Evolutionary conservation across 2,113 vertebrate species (phyloP), one percentile per base, ranked within the genome.

Genomic region (Tiliqua scincoides): DNA sequence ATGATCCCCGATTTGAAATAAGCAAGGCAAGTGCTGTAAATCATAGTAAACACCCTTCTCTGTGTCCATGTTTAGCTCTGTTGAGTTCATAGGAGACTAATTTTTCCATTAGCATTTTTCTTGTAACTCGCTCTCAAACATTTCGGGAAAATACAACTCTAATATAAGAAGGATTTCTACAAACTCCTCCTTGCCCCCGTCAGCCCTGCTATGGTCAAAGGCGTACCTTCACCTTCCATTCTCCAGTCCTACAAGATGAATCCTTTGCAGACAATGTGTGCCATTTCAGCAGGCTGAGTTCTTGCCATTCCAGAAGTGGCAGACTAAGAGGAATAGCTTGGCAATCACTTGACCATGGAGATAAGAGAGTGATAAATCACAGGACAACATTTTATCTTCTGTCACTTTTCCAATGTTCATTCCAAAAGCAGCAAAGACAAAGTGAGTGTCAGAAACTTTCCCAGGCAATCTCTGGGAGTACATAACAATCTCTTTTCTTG

Each of bases 351-450:
- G 89, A 84, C 67, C 54, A 10, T 12, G 17, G 76, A 83, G 85
- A 89, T 85, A 62, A 85, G 73, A 57, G 48, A 81, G 43, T 57
- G 67, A 85, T 90, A 82, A 74, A 80, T 59, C 17, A 48, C 73
- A 79, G 9, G 27, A 40, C 85, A 37, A 43, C 71, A 76, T 48
- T 1, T 8, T 54, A 40, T 89, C 84, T 80, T 79, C 62, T 91
- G 7, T 48, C 18, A 8, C 72, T 81, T 87, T 84, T 65, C 78
- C 30, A 62, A 1, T 10, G 15, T 25, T 74, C 72, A 27, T n/a
- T 71, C 35, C 73, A 79, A 77, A 71, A 86, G 52, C 48, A 20
- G 15, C 15, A 30, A 11, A 77, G 17, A 48, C n/a, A 59, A 70
- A 83, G 30, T 17, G 21, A 37, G 78, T 73, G 25, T 81, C 81